A percentile compares a stretch with the other conserved stretches of the same genome.
These are phyloP conservation scores for Idaea dimidiata DNA, from an alignment of 2,888 invertebrate species.

Conservation along the genomic window DNA sequence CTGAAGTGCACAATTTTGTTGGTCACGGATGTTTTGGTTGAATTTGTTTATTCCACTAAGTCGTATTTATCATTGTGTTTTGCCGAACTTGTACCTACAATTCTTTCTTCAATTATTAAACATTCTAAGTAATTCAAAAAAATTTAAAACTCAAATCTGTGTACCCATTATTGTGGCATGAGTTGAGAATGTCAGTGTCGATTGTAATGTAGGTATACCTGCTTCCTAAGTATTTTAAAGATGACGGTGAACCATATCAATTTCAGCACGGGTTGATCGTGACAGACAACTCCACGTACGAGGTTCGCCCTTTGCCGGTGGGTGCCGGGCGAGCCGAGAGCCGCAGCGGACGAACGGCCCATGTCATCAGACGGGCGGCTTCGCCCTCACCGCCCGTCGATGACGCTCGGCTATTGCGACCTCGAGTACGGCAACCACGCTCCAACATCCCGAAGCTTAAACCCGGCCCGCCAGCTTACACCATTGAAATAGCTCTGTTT, in stretches of 20 bases:
- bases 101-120: too few species aligned
- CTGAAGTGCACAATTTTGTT: background rate
- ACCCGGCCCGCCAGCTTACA: conserved; percentile 66
- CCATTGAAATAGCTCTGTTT: conserved; percentile 87
- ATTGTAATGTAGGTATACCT: too few species aligned
- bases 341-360: conserved; percentile 68
- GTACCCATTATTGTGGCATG: too few species aligned
- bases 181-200: too few species aligned
- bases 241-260: background rate
- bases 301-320: conserved; percentile 83
- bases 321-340: conserved; percentile 60
- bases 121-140: too few species aligned
- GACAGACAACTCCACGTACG: conserved; percentile 84
- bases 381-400: conserved; percentile 65
- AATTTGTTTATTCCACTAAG: background rate
- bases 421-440: conserved; percentile 53
- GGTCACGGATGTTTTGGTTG: background rate
- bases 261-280: conserved; percentile 85
- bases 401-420: conserved; percentile 61
- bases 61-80: background rate
- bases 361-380: conserved; percentile 80
- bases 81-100: too few species aligned
- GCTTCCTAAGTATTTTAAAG: too few species aligned
- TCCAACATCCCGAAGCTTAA: conserved; percentile 37
- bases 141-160: too few species aligned